Base-by-base conservation (phyloP, 2,888 invertebrate species). In the Microctonus aethiopoides region DNA sequence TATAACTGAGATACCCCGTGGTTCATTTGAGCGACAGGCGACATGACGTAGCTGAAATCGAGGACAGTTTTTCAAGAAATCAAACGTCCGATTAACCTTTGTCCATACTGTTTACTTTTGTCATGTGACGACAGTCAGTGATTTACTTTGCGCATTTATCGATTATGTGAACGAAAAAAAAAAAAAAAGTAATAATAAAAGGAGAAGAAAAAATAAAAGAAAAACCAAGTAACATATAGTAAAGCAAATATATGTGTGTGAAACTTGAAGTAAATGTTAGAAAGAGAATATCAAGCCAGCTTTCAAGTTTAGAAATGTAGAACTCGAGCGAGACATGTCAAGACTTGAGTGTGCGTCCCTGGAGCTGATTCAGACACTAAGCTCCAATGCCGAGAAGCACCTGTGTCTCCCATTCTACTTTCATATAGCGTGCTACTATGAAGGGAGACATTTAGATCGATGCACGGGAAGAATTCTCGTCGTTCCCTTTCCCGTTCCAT, bases 321-420 rank as follows among this genome's bases (percentile, higher is more conserved):
- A 68, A 60, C 51, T 60, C 16, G 51, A 60, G 57, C 56, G 57
- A 60, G 46, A 62, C 24, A 56, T n/a, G 68, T 68, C 57, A 63
- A 62, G 29, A n/a, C 65, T 56, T 32, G 39, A 79, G 79, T 80
- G 81, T 75, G 80, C 51, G 61, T 54, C 41, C 78, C 77, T 74
- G 78, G 76, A 76, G 80, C 76, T 82, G 79, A 79, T 82, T 79
- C 79, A 82, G 80, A 80, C 81, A 75, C 79, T 81, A 83, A 84
- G 83, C 82, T 81, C 77, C 79, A 82, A 80, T 79, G 79, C 76
- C 73, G 81, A 80, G 80, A 78, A 81, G 80, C 84, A 84, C 83
- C 84, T 83, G 83, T 83, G 83, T 81, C 83, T n/a, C 81, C 79
- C 76, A 79, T 78, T 80, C 77, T 78, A 77, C 79, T 79, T 80